phyloP scores from a whole-genome alignment of 2,113 vertebrate genomes.

The Anhinga anhinga region DNA sequence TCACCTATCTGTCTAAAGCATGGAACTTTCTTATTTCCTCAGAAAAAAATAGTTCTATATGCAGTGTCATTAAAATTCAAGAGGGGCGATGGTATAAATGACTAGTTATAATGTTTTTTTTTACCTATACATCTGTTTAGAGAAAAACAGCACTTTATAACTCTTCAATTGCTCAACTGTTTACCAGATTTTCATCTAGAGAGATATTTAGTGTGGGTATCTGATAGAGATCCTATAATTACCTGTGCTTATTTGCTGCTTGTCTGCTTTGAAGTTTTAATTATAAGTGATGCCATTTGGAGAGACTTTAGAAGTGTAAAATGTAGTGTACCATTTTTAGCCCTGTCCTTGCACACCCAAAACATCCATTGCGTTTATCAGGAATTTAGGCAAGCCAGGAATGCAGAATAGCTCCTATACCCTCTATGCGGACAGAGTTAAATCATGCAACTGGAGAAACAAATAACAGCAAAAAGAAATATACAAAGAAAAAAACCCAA shows the following conservation, averaged over 20 bases:
- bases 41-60: neutral
- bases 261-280: neutral
- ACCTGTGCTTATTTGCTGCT: neutral
- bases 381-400: neutral
- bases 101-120: neutral
- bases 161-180: slow-evolving; percentile 2
- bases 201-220: neutral
- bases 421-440: neutral
- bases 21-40: neutral
- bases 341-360: neutral
- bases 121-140: neutral
- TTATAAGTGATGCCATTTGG: neutral
- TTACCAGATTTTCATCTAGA: slow-evolving; percentile 12
- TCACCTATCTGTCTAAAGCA: neutral
- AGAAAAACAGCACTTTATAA: neutral
- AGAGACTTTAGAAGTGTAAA: neutral
- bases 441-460: neutral
- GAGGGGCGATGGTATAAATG: neutral
- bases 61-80: neutral
- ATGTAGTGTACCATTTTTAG: neutral
- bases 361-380: neutral
- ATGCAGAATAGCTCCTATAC: neutral
- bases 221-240: slow-evolving; percentile 18
- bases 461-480: neutral
- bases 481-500: neutral